Percentiles rank a stretch among this genome's conserved stretches.
phyloP scores from a whole-genome alignment of 30 jellyfish, hydroid and myxozoan species.

The Haliclystus octoradiatus region DNA sequence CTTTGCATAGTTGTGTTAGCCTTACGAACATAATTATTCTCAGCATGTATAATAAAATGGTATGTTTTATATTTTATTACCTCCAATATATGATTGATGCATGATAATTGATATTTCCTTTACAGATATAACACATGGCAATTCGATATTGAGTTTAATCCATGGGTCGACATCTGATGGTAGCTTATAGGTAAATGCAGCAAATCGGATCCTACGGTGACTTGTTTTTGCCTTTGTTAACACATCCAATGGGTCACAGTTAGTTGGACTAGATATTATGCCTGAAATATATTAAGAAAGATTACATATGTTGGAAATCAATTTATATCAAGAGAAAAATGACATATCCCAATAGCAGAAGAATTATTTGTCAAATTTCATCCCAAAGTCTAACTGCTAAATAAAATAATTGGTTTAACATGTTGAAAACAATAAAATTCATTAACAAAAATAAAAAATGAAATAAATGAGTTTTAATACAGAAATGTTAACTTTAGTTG shows the following conservation, averaged over 20 bases:
- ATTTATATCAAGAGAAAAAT: no score
- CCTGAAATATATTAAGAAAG: slow-evolving; percentile 26
- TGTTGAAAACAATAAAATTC: neutral
- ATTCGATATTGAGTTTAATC: slow-evolving; percentile 37
- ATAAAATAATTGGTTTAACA: neutral
- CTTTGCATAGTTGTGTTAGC: no score
- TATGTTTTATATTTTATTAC: no score
- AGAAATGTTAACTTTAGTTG: no score
- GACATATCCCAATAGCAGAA: neutral
- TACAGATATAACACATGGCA: slow-evolving; percentile 58
- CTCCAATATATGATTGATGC: slow-evolving; percentile 63
- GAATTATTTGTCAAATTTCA: neutral
- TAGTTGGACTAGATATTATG: slow-evolving; percentile 43
- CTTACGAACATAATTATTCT: no score
- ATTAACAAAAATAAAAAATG: no score
- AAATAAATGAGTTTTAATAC: no score
- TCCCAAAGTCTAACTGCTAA: neutral
- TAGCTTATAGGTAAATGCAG: slow-evolving; percentile 72
- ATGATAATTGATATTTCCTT: slow-evolving; percentile 35
- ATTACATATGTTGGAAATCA: neutral
- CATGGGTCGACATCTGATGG: slow-evolving; percentile 40
- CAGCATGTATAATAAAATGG: no score
- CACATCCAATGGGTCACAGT: slow-evolving; percentile 65
- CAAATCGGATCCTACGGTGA: slow-evolving; percentile 68
- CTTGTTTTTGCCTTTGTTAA: slow-evolving; percentile 40